Percentiles rank a stretch among this genome's conserved stretches.
These are phyloP conservation scores for Bubo blakistoni DNA, from an alignment of 2,113 vertebrate species.

Conservation along the genomic window DNA sequence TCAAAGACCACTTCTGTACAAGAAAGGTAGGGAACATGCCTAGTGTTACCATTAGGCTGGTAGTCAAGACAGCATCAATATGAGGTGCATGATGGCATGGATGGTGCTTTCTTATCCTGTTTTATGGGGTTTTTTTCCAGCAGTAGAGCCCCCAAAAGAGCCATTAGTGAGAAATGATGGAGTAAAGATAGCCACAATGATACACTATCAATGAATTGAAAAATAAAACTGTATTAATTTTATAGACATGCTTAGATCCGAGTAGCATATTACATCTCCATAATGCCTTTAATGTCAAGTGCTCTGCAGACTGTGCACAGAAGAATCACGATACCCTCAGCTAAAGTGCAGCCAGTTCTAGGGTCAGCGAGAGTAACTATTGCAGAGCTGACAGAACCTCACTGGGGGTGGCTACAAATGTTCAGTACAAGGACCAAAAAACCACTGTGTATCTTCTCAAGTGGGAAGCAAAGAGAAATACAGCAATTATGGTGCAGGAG, in stretches of 20 bases:
- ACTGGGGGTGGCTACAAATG: background rate
- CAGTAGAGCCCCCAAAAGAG: background rate
- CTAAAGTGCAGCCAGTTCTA: background rate
- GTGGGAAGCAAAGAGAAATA: background rate
- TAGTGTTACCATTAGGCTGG: background rate
- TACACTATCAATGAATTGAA: background rate
- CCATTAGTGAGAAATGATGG: background rate
- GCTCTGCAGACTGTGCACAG: background rate
- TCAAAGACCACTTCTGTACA: background rate
- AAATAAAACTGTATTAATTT: slow-evolving; percentile 1
- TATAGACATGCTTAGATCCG: background rate
- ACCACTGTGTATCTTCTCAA: background rate
- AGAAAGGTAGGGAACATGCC: background rate
- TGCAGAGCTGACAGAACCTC: background rate
- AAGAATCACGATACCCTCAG: background rate
- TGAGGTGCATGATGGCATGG: background rate
- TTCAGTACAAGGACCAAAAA: background rate
- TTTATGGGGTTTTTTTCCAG: background rate
- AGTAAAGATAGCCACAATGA: background rate
- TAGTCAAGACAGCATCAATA: background rate
- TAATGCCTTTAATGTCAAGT: background rate
- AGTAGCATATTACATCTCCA: background rate
- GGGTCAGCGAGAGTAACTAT: background rate
- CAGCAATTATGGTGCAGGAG: background rate
- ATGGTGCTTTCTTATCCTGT: background rate